Evolutionary conservation across 2,888 invertebrate species (phyloP).

Genomic region (Spatulosminthurus flaviceps): DNA sequence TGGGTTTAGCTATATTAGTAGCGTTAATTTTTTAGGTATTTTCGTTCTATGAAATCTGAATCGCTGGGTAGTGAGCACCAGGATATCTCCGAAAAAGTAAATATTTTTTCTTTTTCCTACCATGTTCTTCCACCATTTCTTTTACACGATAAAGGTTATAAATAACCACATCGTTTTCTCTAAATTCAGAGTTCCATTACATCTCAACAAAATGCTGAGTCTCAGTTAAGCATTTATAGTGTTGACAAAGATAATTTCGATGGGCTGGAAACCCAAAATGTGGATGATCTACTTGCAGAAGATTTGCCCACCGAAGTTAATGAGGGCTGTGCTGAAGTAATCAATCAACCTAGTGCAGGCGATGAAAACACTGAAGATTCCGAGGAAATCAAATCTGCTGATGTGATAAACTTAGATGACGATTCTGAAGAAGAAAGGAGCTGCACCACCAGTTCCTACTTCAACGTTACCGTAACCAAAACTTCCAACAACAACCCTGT

Average conservation of each 20-base stretch:
- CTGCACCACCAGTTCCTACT: constrained; percentile 7
- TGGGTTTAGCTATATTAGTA: background rate
- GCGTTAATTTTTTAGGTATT: background rate
- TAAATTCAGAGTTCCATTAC: no score
- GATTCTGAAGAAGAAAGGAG: constrained; percentile 9
- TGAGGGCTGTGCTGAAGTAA: no score
- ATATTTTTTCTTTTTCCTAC: no score
- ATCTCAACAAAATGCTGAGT: background rate
- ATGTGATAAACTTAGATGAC: constrained; percentile 18
- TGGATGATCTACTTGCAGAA: background rate
- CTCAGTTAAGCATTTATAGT: constrained; percentile 49
- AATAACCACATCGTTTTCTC: no score
- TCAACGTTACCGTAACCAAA: background rate
- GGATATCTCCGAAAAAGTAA: no score
- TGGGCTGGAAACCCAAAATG: constrained; percentile 13
- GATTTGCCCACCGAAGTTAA: background rate
- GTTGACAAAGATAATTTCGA: constrained; percentile 35
- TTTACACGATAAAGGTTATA: no score
- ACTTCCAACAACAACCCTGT: background rate
- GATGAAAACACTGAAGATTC: background rate
- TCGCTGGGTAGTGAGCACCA: background rate
- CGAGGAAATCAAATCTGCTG: background rate
- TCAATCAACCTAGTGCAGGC: background rate
- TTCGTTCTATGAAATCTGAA: background rate
- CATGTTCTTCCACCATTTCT: no score